Base-by-base conservation (phyloP, 2,113 vertebrate genomes). In the Amphilophus citrinellus region DNA sequence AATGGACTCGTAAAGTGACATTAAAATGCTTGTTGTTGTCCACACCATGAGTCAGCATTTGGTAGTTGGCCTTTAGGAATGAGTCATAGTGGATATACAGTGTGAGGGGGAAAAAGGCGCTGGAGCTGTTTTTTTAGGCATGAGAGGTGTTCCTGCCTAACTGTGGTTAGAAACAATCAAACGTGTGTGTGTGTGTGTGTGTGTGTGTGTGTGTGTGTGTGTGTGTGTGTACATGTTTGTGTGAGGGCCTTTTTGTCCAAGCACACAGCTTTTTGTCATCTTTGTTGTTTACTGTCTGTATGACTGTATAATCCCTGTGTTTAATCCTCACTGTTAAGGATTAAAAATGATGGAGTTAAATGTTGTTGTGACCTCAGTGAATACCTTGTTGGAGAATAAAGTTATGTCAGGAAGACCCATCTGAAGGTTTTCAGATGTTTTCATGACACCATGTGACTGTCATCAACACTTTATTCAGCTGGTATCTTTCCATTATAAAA, bases 251-350 rank as follows among this genome's bases (percentile, higher is more conserved):
- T 61, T 89, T 42, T 47, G 84, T 81, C 77, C 15, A 35, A 80
- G 65, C 65, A 39, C 63, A 62, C 73, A 57, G 56, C 83, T 53
- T 87, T 76, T 85, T 87, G 79, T 50, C 10, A 1, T 88, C 66
- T 60, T 65, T 80, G 76, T 83, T 92, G 84, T 92, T 92, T 87
- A 84, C 87, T 47, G 61, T 86, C 76, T 90, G 68, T 17, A 79
- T 76, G 80, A 62, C 78, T 80, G 47, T 80, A 57, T 90, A 85
- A 92, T 91, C 90, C 83, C 80, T 73, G 78, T 82, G 47, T 89
- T 92, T 88, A 89, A 93, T 92, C 92, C 50, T 30, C 57, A 63
- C 75, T 71, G 13, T 0, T 81, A 68, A 71, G 89, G 86, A 91
- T 91, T 93, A 89, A 77, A 83, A 3, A 6, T 79, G 78, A 85